Conservation (phyloP, 2,113 vertebrate genomes). For the Anhinga rufa region DNA sequence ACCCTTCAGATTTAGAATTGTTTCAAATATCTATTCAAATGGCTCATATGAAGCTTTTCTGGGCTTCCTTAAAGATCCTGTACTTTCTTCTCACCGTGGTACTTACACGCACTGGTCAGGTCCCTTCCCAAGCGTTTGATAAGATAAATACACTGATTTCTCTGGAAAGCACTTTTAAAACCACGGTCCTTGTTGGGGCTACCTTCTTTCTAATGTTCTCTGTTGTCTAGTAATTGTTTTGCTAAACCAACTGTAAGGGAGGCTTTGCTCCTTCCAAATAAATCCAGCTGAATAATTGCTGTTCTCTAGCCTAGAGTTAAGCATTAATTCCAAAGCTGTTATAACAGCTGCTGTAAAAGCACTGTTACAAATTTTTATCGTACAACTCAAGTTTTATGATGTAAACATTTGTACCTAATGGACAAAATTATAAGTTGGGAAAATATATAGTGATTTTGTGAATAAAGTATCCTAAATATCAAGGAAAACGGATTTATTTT, state of each 20-base stretch:
- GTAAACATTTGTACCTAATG: neutral
- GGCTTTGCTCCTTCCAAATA: neutral
- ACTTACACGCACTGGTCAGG: neutral
- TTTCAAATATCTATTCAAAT: neutral
- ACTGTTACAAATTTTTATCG: neutral
- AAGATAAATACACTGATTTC: neutral
- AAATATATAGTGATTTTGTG: neutral
- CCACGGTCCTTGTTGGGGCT: neutral
- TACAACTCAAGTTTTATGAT: neutral
- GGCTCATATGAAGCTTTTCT: neutral
- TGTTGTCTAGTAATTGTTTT: neutral
- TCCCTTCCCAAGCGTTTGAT: neutral
- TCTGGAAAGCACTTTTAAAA: neutral
- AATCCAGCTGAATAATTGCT: neutral
- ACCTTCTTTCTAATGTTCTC: neutral
- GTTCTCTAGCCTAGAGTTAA: neutral
- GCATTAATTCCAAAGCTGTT: neutral
- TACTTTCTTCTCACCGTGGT: neutral
- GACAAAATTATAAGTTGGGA: neutral
- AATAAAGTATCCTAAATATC: neutral
- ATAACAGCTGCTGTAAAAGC: neutral
- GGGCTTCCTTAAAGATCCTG: neutral
- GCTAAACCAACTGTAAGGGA: neutral
- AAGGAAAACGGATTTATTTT: neutral
- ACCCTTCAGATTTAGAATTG: neutral